Evolutionary conservation across 2,113 vertebrate species (phyloP).

Genomic region (Oriolus oriolus): DNA sequence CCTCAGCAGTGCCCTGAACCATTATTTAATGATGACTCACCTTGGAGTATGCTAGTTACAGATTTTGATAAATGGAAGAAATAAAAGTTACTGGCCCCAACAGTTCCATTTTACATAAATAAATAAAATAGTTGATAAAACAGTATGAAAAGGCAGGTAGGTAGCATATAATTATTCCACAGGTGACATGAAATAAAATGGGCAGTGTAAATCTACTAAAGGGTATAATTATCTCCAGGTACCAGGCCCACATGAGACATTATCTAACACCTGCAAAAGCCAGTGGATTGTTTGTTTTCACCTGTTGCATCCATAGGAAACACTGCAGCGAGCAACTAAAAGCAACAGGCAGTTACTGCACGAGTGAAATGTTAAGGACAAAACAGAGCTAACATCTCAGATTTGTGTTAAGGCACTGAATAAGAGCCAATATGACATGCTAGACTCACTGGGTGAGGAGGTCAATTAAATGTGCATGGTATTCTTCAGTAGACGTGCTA

Average conservation of each 20-base stretch:
- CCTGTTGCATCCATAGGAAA: background rate
- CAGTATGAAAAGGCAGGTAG: background rate
- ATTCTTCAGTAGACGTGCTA: background rate
- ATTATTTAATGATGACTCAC: slow-evolving; percentile 17
- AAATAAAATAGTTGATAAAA: slow-evolving; percentile 46
- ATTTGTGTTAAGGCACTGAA: background rate
- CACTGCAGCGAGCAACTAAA: background rate
- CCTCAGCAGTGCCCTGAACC: slow-evolving; percentile 21
- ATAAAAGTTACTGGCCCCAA: slow-evolving; percentile 18
- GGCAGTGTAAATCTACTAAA: slow-evolving; percentile 7
- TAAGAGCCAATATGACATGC: background rate
- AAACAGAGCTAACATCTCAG: fast-evolving
- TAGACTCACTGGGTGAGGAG: background rate
- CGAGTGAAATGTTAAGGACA: background rate
- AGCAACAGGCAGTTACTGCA: background rate
- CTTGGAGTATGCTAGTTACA: slow-evolving; percentile 25
- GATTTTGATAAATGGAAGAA: slow-evolving; percentile 53
- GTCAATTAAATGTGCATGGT: background rate
- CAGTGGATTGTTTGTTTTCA: background rate
- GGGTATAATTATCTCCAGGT: slow-evolving; percentile 12
- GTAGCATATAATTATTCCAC: slow-evolving; percentile 12
- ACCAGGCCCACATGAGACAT: background rate
- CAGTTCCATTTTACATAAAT: background rate
- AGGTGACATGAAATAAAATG: background rate
- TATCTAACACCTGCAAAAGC: background rate